Percentiles rank a stretch among this genome's conserved stretches.
phyloP scores from a whole-genome alignment of 2,888 invertebrate species.

The Muscina levida region DNA sequence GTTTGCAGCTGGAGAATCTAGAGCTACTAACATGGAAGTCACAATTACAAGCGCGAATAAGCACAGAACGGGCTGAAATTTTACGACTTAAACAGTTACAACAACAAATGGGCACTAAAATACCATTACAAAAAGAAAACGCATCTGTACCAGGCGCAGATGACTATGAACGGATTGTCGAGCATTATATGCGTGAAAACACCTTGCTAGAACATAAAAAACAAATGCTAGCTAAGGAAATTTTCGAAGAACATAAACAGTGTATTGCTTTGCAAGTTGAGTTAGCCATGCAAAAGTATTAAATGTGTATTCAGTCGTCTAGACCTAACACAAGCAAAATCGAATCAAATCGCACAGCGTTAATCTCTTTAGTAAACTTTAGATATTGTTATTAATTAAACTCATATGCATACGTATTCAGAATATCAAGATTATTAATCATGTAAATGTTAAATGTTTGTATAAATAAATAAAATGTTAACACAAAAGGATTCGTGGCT shows the following conservation, averaged over 20 bases:
- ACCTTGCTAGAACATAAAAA: constrained; percentile 85
- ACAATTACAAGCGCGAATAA: constrained; percentile 85
- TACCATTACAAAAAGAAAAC: constrained; percentile 27
- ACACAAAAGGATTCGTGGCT: too few relatives aligned
- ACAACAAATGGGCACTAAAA: constrained; percentile 66
- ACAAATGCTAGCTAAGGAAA: constrained; percentile 84
- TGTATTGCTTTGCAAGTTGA: constrained; percentile 87
- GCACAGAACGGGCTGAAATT: constrained; percentile 87
- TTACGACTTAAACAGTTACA: constrained; percentile 83
- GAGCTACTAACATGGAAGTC: constrained; percentile 86
- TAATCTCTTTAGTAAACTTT: too few relatives aligned
- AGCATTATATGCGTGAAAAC: constrained; percentile 84
- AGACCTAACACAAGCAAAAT: too few relatives aligned
- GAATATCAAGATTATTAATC: too few relatives aligned
- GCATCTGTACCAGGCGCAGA: constrained; percentile 57
- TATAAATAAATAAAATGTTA: too few relatives aligned
- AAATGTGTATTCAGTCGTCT: constrained; percentile 42
- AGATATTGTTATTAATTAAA: too few relatives aligned
- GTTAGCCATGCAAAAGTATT: constrained; percentile 79
- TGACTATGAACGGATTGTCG: constrained; percentile 81
- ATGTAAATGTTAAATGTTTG: too few relatives aligned
- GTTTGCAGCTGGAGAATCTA: constrained; percentile 85
- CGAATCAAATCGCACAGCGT: too few relatives aligned
- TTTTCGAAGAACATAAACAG: constrained; percentile 87
- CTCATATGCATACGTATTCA: too few relatives aligned